Evolutionary conservation across 2,797 vertebrate species (phyloP).

Genomic region (Acanthurus leucopareius): DNA sequence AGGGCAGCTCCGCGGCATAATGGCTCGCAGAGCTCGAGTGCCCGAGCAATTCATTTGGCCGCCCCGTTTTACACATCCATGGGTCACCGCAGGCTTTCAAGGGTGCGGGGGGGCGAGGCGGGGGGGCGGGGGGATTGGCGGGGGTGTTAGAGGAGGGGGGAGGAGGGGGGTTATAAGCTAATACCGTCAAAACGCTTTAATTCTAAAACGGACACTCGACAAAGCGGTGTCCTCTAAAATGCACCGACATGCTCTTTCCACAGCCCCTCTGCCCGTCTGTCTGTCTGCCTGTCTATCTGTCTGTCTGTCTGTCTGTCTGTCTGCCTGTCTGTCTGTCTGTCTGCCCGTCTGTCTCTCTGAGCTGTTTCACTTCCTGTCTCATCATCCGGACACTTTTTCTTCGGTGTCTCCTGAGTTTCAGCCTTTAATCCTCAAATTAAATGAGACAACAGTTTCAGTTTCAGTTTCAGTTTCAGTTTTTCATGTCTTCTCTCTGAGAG

Average conservation of each 20-base stretch:
- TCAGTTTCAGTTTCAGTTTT: too few species aligned
- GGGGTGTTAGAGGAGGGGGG: constrained; percentile 37
- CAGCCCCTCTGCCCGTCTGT: constrained; percentile 1
- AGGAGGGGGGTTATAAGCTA: constrained; percentile 58
- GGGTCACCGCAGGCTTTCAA: constrained; percentile 86
- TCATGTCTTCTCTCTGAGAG: too few species aligned
- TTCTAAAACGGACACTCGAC: constrained; percentile 69
- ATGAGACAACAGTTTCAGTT: too few species aligned
- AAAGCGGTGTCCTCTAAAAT: constrained; percentile 78
- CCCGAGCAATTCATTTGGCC: constrained; percentile 85
- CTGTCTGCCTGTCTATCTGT: too few species aligned
- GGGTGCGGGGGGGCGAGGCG: constrained; percentile 71
- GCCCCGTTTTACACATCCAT: constrained; percentile 79
- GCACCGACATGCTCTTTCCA: constrained; percentile 55
- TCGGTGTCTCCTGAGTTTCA: neutral
- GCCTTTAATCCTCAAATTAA: neutral
- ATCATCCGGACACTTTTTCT: too few species aligned
- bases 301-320: too few species aligned
- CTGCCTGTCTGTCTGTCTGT: too few species aligned
- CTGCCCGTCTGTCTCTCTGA: too few species aligned
- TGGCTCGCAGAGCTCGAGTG: constrained; percentile 83
- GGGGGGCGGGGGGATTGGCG: constrained; percentile 5
- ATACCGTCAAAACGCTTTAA: constrained; percentile 76
- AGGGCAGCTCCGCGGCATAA: constrained; percentile 90
- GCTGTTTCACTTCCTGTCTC: neutral